Evolutionary conservation across 2,113 vertebrate genomes (phyloP), one percentile per base, ranked within the genome.

Genomic region (Tenebrosternarchus preto): DNA sequence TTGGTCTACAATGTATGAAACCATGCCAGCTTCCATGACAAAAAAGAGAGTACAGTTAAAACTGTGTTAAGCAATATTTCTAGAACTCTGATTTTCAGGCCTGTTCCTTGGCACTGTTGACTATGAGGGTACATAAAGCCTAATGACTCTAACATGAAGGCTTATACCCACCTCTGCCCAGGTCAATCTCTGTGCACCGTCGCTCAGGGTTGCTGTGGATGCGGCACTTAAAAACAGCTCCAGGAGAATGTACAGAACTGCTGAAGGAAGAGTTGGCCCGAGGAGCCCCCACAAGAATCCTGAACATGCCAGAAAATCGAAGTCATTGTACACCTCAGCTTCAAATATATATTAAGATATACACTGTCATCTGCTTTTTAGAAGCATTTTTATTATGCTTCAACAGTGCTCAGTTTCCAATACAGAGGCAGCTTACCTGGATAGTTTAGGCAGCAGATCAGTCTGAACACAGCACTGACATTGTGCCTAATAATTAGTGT

Each of bases 141-240:
- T 24, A 36, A 36, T 36, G 3, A 36, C 2, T 36, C 2, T 36
- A 36, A 36, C 33, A 36, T 36, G 33, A 36, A 36, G 8, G 43
- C 43, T 12, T 33, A 64, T 5, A 93, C 95, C 78, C 80, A 99
- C 98, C 97, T 97, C 97, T 92, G 77, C 95, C 96, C 90, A 99
- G 95, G 88, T 99, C 96, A 91, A 99, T 93, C 88, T 99, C 98
- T 7, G 97, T 98, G 91, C 98, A 99, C 88, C 95, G 95, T 81
- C 92, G 94, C 19, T 95, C 95, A 0, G 97, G 97, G 88, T 99
- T 99, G 90, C 95, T 98, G 86, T 98, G 96, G 83, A 99, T 86
- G 5, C 97, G 93, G 83, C 98, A 99, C 88, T 99, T 99, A 83
- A 93, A 99, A 27, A 99, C 92, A 1, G 98, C 95, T 88, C 98